phyloP scores from a whole-genome alignment of 2,888 invertebrate genomes.

The Koerneria pararmatus region DNA sequence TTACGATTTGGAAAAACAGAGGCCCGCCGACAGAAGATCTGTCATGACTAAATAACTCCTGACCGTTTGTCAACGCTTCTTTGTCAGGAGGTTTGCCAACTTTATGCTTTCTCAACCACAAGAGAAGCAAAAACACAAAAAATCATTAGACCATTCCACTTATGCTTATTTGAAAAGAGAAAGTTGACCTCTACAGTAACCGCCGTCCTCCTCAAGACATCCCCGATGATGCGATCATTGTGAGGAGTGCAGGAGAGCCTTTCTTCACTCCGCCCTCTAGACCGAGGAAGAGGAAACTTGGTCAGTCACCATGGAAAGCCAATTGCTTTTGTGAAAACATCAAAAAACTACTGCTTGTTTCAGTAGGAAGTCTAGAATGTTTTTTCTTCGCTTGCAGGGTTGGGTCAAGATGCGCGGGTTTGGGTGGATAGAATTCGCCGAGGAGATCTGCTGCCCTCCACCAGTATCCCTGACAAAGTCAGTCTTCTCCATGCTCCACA shows the following conservation, averaged over 20 bases:
- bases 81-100: too few species aligned
- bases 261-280: slow-evolving; percentile 43
- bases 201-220: slow-evolving; percentile 56
- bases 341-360: background rate
- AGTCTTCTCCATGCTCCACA: too few species aligned
- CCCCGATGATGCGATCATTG: slow-evolving; percentile 57
- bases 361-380: background rate
- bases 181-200: too few species aligned
- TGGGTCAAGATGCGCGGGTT: slow-evolving; percentile 41
- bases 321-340: background rate
- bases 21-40: too few species aligned
- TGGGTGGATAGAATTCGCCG: slow-evolving; percentile 51
- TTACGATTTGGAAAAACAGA: too few species aligned
- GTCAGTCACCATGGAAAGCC: background rate
- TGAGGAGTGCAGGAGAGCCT: slow-evolving; percentile 47
- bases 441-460: slow-evolving; percentile 52
- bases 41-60: too few species aligned
- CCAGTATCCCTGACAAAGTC: slow-evolving; percentile 47
- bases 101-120: too few species aligned
- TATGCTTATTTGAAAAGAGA: too few species aligned
- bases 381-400: slow-evolving; percentile 29
- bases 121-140: too few species aligned
- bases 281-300: slow-evolving; percentile 36
- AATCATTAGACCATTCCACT: too few species aligned
- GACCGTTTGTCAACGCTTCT: too few species aligned